These are phyloP conservation scores for Fissipunctia ypsillon DNA, from an alignment of 2,888 invertebrate genomes.

Conservation along the genomic window DNA sequence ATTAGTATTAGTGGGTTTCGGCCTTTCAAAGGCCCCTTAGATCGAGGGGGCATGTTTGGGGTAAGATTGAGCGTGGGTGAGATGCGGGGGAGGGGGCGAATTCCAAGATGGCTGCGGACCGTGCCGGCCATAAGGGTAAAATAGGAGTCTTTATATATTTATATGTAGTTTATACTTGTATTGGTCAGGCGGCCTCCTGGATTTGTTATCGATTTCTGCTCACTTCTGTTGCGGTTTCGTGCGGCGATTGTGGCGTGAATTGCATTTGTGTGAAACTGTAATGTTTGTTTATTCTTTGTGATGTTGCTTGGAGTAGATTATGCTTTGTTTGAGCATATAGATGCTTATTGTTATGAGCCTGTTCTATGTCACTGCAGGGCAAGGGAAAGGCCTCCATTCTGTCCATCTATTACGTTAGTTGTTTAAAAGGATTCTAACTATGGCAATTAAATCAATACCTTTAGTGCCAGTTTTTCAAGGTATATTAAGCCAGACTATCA, in stretches of 20 bases:
- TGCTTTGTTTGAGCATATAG: neutral
- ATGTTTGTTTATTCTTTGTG: conserved; percentile 29
- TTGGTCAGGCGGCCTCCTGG: conserved; percentile 82
- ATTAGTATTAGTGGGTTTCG: conserved; percentile 90
- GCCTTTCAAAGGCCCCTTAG: conserved; percentile 89
- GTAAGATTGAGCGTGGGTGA: conserved; percentile 88
- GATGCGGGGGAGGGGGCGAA: conserved; percentile 78
- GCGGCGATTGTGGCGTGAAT: conserved; percentile 19
- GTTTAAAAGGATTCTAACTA: neutral
- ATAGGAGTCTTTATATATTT: conserved; percentile 86
- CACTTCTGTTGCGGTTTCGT: conserved; percentile 48
- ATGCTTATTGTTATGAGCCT: neutral
- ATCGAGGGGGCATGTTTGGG: conserved; percentile 88
- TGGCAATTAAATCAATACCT: neutral
- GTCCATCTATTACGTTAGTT: neutral
- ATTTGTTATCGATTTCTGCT: conserved; percentile 80
- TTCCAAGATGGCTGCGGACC: conserved; percentile 89
- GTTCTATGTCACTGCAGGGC: neutral
- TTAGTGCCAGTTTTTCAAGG: neutral
- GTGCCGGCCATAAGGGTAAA: conserved; percentile 90
- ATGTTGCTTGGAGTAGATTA: conserved; percentile 3
- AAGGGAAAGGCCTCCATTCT: neutral
- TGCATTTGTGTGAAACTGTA: conserved; percentile 21
- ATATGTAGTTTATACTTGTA: conserved; percentile 82
- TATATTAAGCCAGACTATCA: neutral